Evolutionary conservation across 2,888 invertebrate genomes (phyloP).

Genomic region (Lysandra coridon): DNA sequence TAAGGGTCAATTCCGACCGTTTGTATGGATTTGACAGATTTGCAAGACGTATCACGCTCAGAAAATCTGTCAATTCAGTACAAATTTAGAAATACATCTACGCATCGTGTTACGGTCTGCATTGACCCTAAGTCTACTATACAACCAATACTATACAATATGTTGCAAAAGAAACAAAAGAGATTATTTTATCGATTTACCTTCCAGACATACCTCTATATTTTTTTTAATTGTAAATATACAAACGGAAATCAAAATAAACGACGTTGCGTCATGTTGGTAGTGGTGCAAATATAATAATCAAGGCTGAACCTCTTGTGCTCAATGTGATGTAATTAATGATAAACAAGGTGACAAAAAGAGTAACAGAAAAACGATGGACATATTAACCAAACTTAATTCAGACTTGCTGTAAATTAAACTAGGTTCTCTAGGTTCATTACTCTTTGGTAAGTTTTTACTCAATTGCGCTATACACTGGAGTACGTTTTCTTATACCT

Average conservation of each 20-base stretch:
- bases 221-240: not conserved
- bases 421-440: no score
- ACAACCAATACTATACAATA: not conserved
- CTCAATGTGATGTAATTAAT: not conserved
- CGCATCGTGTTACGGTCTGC: no score
- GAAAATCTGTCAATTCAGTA: no score
- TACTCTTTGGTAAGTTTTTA: no score
- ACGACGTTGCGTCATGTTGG: not conserved
- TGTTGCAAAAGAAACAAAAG: not conserved
- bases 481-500: no score
- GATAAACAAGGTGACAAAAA: not conserved
- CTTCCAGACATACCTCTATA: not conserved
- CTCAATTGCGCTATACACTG: no score
- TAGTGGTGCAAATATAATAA: constrained; percentile 10
- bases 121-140: no score
- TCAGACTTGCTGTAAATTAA: not conserved
- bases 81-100: no score
- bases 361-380: not conserved
- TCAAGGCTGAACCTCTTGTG: constrained; percentile 7
- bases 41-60: no score
- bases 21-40: no score
- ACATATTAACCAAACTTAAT: not conserved
- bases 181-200: not conserved
- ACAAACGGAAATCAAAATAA: constrained; percentile 3
- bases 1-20: no score